Conservation (phyloP, 2,113 vertebrate species). For the Phalacrocorax aristotelis region DNA sequence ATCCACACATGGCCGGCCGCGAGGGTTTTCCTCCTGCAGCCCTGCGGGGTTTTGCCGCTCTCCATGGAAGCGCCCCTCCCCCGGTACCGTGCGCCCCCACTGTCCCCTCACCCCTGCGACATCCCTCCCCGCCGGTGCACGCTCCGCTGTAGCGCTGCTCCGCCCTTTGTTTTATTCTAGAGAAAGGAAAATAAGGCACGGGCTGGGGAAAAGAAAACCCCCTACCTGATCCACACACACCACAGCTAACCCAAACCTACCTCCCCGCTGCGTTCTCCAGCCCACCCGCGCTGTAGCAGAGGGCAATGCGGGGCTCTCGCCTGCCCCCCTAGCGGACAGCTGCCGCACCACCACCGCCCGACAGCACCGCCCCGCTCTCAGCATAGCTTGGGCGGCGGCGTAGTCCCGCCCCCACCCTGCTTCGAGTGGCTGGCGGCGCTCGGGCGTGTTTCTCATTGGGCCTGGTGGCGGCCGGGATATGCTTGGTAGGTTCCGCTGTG, state of each 20-base stretch:
- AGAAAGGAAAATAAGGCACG: not conserved
- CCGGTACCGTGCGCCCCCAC: not conserved
- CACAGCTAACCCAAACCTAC: not conserved
- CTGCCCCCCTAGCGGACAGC: not conserved
- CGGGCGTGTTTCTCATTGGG: not conserved
- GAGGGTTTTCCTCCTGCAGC: not conserved
- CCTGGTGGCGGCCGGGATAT: not conserved
- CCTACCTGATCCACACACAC: not conserved
- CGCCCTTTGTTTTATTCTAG: not conserved
- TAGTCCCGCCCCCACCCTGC: not conserved
- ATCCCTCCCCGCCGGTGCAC: not conserved
- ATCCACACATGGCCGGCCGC: not conserved
- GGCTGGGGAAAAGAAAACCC: not conserved
- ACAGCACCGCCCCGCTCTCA: not conserved
- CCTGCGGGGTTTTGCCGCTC: not conserved
- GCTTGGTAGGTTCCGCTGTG: not conserved
- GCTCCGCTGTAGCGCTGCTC: not conserved
- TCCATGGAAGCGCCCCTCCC: not conserved
- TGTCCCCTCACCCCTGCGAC: not conserved
- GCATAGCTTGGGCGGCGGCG: not conserved
- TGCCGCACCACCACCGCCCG: not conserved
- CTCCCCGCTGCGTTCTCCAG: not conserved
- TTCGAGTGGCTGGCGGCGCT: not conserved
- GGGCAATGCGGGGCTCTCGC: not conserved
- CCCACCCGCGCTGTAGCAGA: not conserved